Percentiles rank a stretch among this genome's conserved stretches.
Evolutionary conservation across 2,888 invertebrate species (phyloP).

Genomic region (Gastrophysa polygoni): DNA sequence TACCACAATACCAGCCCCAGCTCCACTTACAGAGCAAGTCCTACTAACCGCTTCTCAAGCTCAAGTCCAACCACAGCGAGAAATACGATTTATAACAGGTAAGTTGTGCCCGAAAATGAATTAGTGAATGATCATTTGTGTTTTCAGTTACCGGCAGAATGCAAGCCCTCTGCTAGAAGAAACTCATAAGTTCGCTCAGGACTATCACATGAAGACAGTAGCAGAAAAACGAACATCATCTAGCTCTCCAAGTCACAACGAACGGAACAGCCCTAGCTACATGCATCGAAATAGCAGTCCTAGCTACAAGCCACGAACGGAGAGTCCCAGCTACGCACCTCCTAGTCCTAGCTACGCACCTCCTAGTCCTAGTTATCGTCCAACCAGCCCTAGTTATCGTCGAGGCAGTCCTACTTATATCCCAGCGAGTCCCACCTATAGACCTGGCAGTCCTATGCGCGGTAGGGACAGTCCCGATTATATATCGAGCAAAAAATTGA

Average conservation of each 20-base stretch:
- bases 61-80: constrained; percentile 49
- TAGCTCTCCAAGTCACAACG: constrained; percentile 50
- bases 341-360: constrained; percentile 50
- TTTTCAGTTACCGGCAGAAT: constrained; percentile 46
- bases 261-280: constrained; percentile 50
- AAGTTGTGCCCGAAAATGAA: constrained; percentile 4
- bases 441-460: constrained; percentile 44
- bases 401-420: constrained; percentile 51
- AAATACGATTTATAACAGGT: constrained; percentile 36
- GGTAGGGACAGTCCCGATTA: constrained; percentile 55
- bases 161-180: constrained; percentile 49
- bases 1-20: constrained; percentile 60
- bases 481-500: constrained; percentile 52
- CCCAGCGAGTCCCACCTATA: constrained; percentile 7
- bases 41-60: constrained; percentile 49
- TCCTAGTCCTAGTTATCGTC: constrained; percentile 46
- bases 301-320: constrained; percentile 50
- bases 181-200: constrained; percentile 51
- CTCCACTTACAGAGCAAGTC: constrained; percentile 52
- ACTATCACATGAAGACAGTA: constrained; percentile 51
- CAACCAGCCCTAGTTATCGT: constrained; percentile 34
- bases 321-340: constrained; percentile 50
- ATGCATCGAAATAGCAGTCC: constrained; percentile 52
- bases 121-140: background rate
- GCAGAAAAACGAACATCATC: constrained; percentile 49